Evolutionary conservation across 2,888 invertebrate species (phyloP).

Genomic region (Drosophila neonasuta): DNA sequence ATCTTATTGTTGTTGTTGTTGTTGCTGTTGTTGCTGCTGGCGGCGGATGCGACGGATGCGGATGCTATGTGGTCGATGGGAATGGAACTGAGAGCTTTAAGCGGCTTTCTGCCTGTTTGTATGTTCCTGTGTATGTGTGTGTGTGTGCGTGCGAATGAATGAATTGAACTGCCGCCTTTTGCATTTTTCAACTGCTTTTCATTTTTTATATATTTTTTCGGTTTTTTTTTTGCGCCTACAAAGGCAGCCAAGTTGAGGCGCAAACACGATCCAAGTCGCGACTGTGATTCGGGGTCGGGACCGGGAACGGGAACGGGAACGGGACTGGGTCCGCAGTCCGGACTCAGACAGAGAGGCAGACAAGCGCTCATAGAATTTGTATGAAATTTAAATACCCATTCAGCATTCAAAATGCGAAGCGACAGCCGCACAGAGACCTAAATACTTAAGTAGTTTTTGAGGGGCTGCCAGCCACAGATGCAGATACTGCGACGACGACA

Average conservation of each 20-base stretch:
- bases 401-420: slow-evolving; percentile 78
- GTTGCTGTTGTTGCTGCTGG: slow-evolving; percentile 33
- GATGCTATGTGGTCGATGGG: slow-evolving; percentile 49
- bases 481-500: slow-evolving; percentile 29
- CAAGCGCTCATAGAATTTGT: slow-evolving; percentile 73
- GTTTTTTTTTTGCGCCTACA: slow-evolving; percentile 47
- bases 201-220: slow-evolving; percentile 14
- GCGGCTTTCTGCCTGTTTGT: slow-evolving; percentile 58
- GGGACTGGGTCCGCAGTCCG: slow-evolving; percentile 21
- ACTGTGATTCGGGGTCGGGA: not conserved
- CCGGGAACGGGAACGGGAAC: not conserved
- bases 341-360: slow-evolving; percentile 48
- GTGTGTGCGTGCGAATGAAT: slow-evolving; percentile 49
- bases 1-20: slow-evolving; percentile 37
- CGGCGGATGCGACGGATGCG: slow-evolving; percentile 61
- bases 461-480: slow-evolving; percentile 57
- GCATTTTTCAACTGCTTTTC: slow-evolving; percentile 69
- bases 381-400: slow-evolving; percentile 79
- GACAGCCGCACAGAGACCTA: slow-evolving; percentile 75
- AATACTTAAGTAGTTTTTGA: slow-evolving; percentile 77
- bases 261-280: slow-evolving; percentile 46
- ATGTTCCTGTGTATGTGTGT: not conserved
- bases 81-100: slow-evolving; percentile 54
- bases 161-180: slow-evolving; percentile 69
- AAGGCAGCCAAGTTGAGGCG: slow-evolving; percentile 39